A percentile compares a stretch with the other conserved stretches of the same genome.
Conservation (phyloP, 2,797 vertebrate genomes). For the Octomys mimax region DNA sequence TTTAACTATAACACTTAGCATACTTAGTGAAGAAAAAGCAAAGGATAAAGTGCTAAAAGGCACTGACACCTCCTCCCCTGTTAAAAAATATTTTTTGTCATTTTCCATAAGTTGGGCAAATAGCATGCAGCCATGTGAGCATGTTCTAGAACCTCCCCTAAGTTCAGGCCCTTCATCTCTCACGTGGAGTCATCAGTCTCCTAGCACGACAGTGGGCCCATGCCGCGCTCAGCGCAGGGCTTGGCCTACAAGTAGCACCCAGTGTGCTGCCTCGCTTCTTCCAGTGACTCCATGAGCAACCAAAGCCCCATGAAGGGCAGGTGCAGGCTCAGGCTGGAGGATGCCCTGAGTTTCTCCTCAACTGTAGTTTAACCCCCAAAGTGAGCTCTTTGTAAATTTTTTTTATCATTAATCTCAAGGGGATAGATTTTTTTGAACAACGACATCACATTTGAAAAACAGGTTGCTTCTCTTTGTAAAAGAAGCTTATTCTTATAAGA, state of each 20-base stretch:
- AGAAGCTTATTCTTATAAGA: conserved; percentile 1
- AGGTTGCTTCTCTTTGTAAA: not conserved
- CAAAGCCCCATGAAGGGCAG: not conserved
- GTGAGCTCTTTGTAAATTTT: not conserved
- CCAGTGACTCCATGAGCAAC: not conserved
- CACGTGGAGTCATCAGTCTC: not conserved
- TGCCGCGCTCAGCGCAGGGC: not conserved
- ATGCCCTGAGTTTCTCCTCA: not conserved
- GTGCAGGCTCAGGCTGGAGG: not conserved
- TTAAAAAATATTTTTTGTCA: not conserved
- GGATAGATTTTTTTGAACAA: conserved; percentile 16
- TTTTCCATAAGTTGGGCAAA: not conserved
- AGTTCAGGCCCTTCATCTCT: not conserved
- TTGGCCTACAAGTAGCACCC: not conserved
- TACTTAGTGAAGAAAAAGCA: not conserved
- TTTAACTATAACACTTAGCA: not conserved
- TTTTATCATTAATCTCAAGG: not conserved
- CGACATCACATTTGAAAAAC: not conserved
- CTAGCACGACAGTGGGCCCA: not conserved
- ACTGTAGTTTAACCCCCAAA: not conserved
- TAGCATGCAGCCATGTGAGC: not conserved
- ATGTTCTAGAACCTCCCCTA: not conserved
- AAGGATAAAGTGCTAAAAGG: not conserved
- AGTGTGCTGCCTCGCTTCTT: not conserved
- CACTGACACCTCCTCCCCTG: accelerated